A percentile compares a stretch with the other conserved stretches of the same genome.
phyloP scores from a whole-genome alignment of 2,888 invertebrate genomes.

The Gymnosoma rotundatum region DNA sequence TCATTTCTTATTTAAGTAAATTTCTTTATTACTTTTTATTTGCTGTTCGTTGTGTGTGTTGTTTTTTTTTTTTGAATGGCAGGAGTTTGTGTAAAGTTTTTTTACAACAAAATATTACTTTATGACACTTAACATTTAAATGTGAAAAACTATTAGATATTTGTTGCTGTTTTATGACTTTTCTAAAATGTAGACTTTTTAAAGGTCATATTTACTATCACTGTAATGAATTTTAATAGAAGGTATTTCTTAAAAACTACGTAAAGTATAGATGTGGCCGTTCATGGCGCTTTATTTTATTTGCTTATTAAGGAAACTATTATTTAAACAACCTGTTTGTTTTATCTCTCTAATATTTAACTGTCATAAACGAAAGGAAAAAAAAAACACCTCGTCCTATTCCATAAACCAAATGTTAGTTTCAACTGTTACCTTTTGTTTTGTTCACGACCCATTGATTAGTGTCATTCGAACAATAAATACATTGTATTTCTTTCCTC shows the following conservation, averaged over 20 bases:
- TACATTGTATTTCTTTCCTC: background rate
- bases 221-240: background rate
- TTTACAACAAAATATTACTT: conserved; percentile 49
- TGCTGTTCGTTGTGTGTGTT: conserved; percentile 24
- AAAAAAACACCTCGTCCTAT: background rate
- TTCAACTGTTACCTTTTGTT: conserved; percentile 25
- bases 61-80: conserved; percentile 2
- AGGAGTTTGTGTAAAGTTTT: conserved; percentile 33
- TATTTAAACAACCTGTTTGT: no score
- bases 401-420: conserved; percentile 46
- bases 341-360: no score
- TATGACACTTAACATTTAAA: conserved; percentile 48
- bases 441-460: conserved; percentile 22
- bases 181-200: background rate
- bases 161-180: background rate
- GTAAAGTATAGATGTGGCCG: no score
- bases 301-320: no score
- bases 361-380: background rate
- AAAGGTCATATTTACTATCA: background rate
- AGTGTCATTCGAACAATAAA: conserved; percentile 14
- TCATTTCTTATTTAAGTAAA: conserved; percentile 47
- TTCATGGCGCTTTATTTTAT: no score
- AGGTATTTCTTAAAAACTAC: no score
- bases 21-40: conserved; percentile 54
- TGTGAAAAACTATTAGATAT: background rate